These are phyloP conservation scores for Chaenodraco wilsoni DNA, from an alignment of 2,797 vertebrate genomes.

Conservation along the genomic window DNA sequence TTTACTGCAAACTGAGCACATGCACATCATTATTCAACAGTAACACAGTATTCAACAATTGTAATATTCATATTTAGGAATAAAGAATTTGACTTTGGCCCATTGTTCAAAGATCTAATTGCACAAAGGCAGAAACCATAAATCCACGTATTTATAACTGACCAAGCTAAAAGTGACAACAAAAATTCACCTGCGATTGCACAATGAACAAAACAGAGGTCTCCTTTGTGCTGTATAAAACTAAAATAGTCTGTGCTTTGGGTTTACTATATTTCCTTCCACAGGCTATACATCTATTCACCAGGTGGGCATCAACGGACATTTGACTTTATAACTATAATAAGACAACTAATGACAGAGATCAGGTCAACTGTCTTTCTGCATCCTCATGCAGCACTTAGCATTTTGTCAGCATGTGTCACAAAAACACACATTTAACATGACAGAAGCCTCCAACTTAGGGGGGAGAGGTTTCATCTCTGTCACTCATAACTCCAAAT, in stretches of 20 bases:
- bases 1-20: conserved; percentile 6
- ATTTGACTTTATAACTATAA: conserved; percentile 46
- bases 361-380: conserved; percentile 72
- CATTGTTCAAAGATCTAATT: conserved; percentile 1
- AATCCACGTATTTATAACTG: neutral
- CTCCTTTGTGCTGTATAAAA: neutral
- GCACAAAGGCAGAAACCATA: conserved; percentile 4
- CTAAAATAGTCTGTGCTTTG: neutral
- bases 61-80: neutral
- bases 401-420: conserved; percentile 74
- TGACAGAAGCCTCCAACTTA: conserved; percentile 71
- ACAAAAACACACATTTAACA: conserved; percentile 68
- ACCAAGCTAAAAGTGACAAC: neutral
- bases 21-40: neutral
- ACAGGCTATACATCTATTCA: neutral
- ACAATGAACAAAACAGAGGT: neutral
- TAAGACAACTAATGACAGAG: conserved; percentile 57
- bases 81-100: neutral
- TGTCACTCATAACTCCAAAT: conserved; percentile 72
- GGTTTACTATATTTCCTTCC: neutral
- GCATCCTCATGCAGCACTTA: conserved; percentile 33
- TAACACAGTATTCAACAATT: neutral
- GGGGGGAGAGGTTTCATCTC: conserved; percentile 63
- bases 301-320: conserved; percentile 1
- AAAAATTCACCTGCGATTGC: neutral